phyloP scores from a whole-genome alignment of 2,888 invertebrate genomes.

The Arrhopalites spinosus region DNA sequence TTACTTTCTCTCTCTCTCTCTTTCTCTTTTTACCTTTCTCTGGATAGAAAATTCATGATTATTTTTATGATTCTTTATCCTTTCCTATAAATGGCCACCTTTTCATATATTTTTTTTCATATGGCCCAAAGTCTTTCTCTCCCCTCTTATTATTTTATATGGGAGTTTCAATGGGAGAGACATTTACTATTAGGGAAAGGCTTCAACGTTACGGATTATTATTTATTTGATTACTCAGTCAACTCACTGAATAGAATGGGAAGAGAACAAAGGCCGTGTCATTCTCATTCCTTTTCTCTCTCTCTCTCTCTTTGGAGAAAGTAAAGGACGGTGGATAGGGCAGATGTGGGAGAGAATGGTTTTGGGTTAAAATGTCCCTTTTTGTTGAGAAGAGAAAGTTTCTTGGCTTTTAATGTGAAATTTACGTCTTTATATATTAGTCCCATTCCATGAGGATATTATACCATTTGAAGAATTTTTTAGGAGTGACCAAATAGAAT shows the following conservation, averaged over 20 bases:
- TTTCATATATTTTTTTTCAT: no score
- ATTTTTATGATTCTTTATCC: not conserved
- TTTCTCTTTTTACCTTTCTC: conserved; percentile 29
- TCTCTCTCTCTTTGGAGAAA: no score
- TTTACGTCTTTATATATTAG: not conserved
- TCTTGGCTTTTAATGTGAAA: no score
- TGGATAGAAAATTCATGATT: conserved; percentile 11
- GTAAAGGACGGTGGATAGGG: no score
- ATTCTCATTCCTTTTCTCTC: no score
- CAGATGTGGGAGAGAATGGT: no score
- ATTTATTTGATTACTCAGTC: conserved; percentile 16
- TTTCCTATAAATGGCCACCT: not conserved
- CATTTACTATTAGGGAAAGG: not conserved
- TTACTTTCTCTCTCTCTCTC: conserved; percentile 16
- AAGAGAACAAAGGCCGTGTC: no score
- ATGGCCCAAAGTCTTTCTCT: not conserved
- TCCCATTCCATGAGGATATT: not conserved
- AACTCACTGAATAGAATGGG: no score
- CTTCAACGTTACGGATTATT: conserved; percentile 1
- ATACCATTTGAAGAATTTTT: not conserved
- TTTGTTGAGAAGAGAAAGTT: not conserved
- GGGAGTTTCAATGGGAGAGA: not conserved
- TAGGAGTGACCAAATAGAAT: not conserved
- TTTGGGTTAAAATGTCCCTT: no score
- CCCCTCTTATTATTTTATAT: not conserved